A percentile compares a stretch with the other conserved stretches of the same genome.
Conservation (phyloP, 2,797 vertebrate genomes). For the Holocentrus rufus region DNA sequence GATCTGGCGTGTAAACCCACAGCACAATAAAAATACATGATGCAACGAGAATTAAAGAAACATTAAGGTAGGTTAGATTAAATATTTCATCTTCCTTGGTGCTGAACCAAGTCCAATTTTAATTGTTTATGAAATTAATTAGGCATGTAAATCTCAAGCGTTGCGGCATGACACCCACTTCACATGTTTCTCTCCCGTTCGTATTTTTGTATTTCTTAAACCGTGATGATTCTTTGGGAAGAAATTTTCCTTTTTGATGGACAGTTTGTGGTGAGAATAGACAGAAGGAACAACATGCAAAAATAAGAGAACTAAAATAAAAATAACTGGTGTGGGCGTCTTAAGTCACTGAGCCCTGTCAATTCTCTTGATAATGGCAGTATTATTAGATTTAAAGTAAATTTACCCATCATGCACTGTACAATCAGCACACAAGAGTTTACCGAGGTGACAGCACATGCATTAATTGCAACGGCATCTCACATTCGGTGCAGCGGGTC, state of each 20-base stretch:
- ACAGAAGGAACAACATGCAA: neutral
- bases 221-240: neutral
- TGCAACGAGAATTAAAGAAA: constrained; percentile 46
- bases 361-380: constrained; percentile 9
- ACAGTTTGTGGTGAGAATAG: neutral
- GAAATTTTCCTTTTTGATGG: constrained; percentile 19
- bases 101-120: constrained; percentile 54
- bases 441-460: too few relatives aligned
- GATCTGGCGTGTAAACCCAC: constrained; percentile 6
- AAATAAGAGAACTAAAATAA: neutral
- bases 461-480: too few relatives aligned
- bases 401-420: neutral
- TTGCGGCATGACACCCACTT: neutral
- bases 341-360: neutral
- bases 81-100: constrained; percentile 60
- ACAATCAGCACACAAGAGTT: neutral
- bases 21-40: constrained; percentile 34
- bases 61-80: constrained; percentile 50
- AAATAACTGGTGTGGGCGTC: neutral
- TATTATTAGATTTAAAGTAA: neutral
- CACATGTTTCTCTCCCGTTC: neutral
- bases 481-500: too few relatives aligned
- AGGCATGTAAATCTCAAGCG: constrained; percentile 12
- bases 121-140: constrained; percentile 48
- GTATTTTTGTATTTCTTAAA: neutral